Conservation (phyloP, 2,797 vertebrate species). For the Harpagifer antarcticus region DNA sequence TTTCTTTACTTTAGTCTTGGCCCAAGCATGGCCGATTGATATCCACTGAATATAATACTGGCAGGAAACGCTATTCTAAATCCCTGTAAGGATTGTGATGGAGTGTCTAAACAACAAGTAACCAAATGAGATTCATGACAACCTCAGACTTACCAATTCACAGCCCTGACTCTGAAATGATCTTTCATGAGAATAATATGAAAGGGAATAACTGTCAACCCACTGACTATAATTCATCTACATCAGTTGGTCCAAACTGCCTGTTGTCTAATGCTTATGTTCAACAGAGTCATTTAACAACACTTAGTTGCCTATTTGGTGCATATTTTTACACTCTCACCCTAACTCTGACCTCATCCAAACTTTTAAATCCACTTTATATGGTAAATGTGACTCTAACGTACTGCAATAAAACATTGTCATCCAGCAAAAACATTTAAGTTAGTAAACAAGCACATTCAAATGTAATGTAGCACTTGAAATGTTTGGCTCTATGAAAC, state of each 20-base stretch:
- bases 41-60: constrained; percentile 67
- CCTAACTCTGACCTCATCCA: not conserved
- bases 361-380: not conserved
- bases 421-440: not conserved
- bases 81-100: constrained; percentile 63
- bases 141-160: constrained; percentile 51
- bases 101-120: constrained; percentile 74
- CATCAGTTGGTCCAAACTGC: constrained; percentile 3
- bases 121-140: constrained; percentile 69
- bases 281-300: constrained; percentile 5
- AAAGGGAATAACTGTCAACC: constrained; percentile 36
- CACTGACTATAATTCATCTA: constrained; percentile 17
- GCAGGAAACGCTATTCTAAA: constrained; percentile 64
- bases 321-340: not conserved
- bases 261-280: not conserved
- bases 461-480: not conserved
- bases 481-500: too few species aligned
- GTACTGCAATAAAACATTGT: not conserved
- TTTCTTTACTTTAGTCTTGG: constrained; percentile 65
- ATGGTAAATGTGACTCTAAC: not conserved
- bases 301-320: not conserved
- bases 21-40: constrained; percentile 62
- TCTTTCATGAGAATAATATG: constrained; percentile 45
- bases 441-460: constrained; percentile 2
- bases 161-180: constrained; percentile 53